Evolutionary conservation across 2,113 vertebrate genomes (phyloP), one percentile per base, ranked within the genome.

Genomic region (Hiodon alosoides): DNA sequence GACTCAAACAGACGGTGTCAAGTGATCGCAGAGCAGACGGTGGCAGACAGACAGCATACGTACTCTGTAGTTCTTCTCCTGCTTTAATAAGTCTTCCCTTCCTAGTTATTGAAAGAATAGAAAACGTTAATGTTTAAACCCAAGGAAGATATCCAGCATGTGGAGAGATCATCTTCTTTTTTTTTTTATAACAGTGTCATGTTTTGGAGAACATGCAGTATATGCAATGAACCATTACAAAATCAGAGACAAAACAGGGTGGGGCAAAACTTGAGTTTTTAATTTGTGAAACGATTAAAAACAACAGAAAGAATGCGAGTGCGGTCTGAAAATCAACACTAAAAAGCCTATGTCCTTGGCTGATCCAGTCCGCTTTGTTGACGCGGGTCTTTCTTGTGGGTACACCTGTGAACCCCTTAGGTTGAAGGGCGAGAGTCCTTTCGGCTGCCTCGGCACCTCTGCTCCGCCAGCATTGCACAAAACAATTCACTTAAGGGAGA

Each of bases 401-500:
- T 31, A 31, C 31, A 31, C 31, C 31, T 31, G 31, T 31, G 31
- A 31, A 31, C 31, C 31, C 31, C 2, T 54, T 16, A 16, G 68
- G 50, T 10, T n/a, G 67, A 69, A 52, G 9, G 68, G 14, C 68
- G 68, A 52, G 31, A 11, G 52, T 16, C n/a, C n/a, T 8, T 69
- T n/a, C 55, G 51, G 55, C 8, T 55, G 14, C 68, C 7, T 52
- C 10, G 9, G 55, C 55, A 54, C 60, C 62, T 48, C 60, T 61
- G 72, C 50, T 65, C 58, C 60, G 48, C 17, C 4, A 60, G 31
- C 67, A 51, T 54, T 60, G 50, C 7, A 7, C 60, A 87, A 87
- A 90, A 88, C 87, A 87, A 85, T 80, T 77, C 70, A 81, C 87
- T 87, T 86, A 88, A 89, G 84, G 85, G 85, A 82, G 80, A 84